phyloP scores from a whole-genome alignment of 2,113 vertebrate species.

The Notechis scutatus region DNA sequence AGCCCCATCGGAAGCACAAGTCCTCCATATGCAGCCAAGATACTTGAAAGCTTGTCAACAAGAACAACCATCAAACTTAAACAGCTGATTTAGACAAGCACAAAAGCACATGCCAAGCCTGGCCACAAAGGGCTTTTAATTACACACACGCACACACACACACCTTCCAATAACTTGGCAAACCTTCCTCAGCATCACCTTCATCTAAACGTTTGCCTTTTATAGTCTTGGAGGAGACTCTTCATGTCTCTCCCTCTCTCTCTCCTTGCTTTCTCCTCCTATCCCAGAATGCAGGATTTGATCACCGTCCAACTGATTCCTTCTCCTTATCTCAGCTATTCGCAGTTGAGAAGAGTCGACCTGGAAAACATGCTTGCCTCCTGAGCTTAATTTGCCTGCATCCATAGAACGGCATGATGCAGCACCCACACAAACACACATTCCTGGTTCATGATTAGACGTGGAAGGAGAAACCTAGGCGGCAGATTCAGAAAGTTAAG shows the following conservation, averaged over 20 bases:
- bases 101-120: slow-evolving; percentile 49
- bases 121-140: slow-evolving; percentile 34
- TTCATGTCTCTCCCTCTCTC: neutral
- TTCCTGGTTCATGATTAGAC: neutral
- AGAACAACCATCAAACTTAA: slow-evolving; percentile 55
- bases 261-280: neutral
- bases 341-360: neutral
- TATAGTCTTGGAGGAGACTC: slow-evolving; percentile 55
- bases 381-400: neutral
- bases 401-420: neutral
- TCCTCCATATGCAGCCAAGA: slow-evolving; percentile 47
- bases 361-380: neutral
- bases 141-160: neutral
- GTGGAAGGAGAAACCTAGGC: neutral
- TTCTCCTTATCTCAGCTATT: slow-evolving; percentile 45
- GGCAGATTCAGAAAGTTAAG: neutral
- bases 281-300: slow-evolving; percentile 11
- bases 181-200: slow-evolving; percentile 32
- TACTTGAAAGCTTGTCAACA: slow-evolving; percentile 57
- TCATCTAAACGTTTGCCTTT: slow-evolving; percentile 64
- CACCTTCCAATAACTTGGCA: slow-evolving; percentile 44
- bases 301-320: slow-evolving; percentile 35
- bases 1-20: slow-evolving; percentile 56
- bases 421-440: neutral
- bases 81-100: slow-evolving; percentile 62